Evolutionary conservation across 1,140 invertebrate genomes (phyloP).

Genomic region (Hylaeus volcanicus): DNA sequence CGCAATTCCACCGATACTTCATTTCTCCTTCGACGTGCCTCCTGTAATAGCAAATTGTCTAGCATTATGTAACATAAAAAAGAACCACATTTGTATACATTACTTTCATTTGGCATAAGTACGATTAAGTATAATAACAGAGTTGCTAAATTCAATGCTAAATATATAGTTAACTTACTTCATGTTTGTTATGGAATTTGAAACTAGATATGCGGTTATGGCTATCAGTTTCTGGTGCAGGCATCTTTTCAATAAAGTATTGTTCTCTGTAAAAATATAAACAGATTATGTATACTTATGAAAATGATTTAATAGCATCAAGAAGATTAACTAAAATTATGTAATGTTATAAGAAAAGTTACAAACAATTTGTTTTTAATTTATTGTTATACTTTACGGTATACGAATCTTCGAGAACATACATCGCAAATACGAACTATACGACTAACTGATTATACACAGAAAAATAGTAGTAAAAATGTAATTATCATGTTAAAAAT

Average conservation of each 20-base stretch:
- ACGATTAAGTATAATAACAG: too few relatives aligned
- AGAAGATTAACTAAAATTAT: background rate
- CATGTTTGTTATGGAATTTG: slow-evolving; percentile 65
- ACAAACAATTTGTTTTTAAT: background rate
- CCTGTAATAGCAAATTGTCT: slow-evolving; percentile 79
- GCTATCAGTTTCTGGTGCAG: slow-evolving; percentile 51
- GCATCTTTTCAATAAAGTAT: slow-evolving; percentile 51
- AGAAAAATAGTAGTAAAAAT: background rate
- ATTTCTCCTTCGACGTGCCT: slow-evolving; percentile 91
- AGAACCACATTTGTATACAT: background rate
- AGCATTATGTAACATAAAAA: background rate
- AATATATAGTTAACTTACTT: slow-evolving; percentile 58
- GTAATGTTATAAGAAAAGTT: background rate
- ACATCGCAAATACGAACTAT: background rate
- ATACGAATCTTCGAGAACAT: background rate
- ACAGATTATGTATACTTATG: background rate
- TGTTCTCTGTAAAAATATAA: slow-evolving; percentile 18
- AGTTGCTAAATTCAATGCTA: background rate
- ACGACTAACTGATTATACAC: background rate
- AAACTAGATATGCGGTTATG: slow-evolving; percentile 63
- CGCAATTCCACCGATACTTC: slow-evolving; percentile 94
- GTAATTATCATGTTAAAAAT: background rate
- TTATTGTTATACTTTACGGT: background rate
- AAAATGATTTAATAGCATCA: background rate
- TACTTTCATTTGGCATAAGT: background rate